A percentile compares a stretch with the other conserved stretches of the same genome.
phyloP scores from a whole-genome alignment of 2,113 vertebrate species.

The Anoura caudifer region DNA sequence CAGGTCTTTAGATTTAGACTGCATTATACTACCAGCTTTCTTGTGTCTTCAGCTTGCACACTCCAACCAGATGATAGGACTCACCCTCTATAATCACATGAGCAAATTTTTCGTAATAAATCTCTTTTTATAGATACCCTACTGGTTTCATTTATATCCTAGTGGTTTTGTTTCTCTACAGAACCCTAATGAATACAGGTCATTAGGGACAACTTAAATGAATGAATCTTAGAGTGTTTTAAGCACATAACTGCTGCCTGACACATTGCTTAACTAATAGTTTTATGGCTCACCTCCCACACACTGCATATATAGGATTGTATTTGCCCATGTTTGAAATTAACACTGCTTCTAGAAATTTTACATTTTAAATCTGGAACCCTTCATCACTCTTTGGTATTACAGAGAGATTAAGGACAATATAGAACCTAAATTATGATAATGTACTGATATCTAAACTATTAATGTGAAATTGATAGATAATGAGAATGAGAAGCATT shows the following conservation, averaged over 20 bases:
- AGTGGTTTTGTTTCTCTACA: not conserved
- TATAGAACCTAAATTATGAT: not conserved
- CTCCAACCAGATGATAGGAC: not conserved
- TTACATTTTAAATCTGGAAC: not conserved
- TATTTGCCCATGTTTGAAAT: not conserved
- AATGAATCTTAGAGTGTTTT: not conserved
- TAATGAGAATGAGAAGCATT: not conserved
- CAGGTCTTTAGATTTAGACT: not conserved
- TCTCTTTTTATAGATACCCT: not conserved
- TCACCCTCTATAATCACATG: not conserved
- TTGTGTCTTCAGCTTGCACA: not conserved
- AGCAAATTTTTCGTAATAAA: not conserved
- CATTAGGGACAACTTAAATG: not conserved
- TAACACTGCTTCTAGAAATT: not conserved
- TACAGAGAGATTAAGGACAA: not conserved
- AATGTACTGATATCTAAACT: not conserved
- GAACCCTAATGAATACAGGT: not conserved
- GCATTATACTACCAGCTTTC: not conserved
- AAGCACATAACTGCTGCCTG: not conserved
- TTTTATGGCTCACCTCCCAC: accelerated
- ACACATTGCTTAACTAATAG: not conserved
- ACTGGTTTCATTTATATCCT: not conserved
- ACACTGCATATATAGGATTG: not conserved
- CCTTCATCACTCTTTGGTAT: not conserved
- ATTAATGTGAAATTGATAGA: not conserved